Conservation (phyloP, 2,888 invertebrate species). For the Parthenolecanium corni region DNA sequence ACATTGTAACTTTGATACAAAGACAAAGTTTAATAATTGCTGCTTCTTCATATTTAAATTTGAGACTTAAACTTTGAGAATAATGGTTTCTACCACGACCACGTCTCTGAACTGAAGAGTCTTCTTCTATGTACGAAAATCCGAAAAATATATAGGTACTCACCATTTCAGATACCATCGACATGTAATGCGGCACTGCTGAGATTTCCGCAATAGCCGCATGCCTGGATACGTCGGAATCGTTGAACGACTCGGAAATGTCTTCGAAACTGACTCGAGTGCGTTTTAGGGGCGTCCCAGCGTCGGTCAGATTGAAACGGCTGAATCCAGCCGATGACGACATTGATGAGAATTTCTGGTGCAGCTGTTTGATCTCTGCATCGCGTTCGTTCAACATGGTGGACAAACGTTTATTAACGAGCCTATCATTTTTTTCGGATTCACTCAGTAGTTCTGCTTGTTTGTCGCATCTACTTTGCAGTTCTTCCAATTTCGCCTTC, state of each 20-base stretch:
- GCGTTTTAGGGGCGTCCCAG: neutral
- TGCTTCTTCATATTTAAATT: too few relatives aligned
- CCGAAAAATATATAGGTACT: neutral
- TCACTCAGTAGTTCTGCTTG: conserved; percentile 2
- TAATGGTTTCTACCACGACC: too few relatives aligned
- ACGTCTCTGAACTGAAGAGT: too few relatives aligned
- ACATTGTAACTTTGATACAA: too few relatives aligned
- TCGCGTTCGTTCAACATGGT: neutral
- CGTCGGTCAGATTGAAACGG: neutral
- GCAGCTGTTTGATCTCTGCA: neutral
- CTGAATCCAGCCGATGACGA: neutral
- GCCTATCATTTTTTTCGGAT: neutral
- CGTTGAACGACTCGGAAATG: conserved; percentile 4
- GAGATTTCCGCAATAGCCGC: conserved; percentile 3
- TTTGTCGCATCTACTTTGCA: neutral
- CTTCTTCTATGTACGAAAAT: too few relatives aligned
- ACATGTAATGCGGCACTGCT: conserved; percentile 3
- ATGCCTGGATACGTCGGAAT: conserved; percentile 15
- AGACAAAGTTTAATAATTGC: too few relatives aligned
- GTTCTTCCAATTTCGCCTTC: neutral
- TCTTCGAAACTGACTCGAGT: conserved; percentile 11
- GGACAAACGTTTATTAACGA: neutral
- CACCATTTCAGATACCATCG: neutral
- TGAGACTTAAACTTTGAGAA: too few relatives aligned
- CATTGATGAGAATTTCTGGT: neutral